Evolutionary conservation across 2,888 invertebrate genomes (phyloP).

Genomic region (Patella pellucida): DNA sequence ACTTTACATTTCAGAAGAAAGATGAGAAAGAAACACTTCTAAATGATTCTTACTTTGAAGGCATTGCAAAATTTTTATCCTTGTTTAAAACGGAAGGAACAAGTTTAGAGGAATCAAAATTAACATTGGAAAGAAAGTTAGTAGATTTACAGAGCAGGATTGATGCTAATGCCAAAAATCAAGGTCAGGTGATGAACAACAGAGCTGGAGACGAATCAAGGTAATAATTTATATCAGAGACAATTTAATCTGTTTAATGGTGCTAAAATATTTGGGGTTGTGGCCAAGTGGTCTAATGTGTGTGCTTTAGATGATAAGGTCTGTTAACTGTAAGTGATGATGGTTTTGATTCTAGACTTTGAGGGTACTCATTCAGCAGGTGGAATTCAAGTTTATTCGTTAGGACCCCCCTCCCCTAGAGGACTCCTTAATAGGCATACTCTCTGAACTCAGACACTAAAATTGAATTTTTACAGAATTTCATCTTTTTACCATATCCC

Average conservation of each 20-base stretch:
- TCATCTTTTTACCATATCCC: background rate
- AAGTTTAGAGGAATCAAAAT: conserved; percentile 43
- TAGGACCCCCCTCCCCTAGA: too few relatives aligned
- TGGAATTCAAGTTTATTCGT: too few relatives aligned
- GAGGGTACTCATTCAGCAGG: too few relatives aligned
- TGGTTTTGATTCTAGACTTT: too few relatives aligned
- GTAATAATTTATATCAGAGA: background rate
- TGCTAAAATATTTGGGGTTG: too few relatives aligned
- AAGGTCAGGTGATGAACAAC: conserved; percentile 25
- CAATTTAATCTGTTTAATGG: too few relatives aligned
- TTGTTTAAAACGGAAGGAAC: conserved; percentile 44
- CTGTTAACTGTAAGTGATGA: too few relatives aligned
- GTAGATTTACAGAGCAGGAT: conserved; percentile 53
- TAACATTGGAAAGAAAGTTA: conserved; percentile 51
- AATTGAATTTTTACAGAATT: background rate
- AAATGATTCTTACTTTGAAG: conserved; percentile 27
- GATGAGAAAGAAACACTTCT: conserved; percentile 12
- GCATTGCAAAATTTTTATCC: conserved; percentile 47
- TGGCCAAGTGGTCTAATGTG: too few relatives aligned
- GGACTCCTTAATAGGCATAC: too few relatives aligned
- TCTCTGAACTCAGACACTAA: too few relatives aligned
- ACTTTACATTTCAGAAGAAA: background rate
- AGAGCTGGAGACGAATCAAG: background rate
- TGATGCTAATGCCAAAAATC: conserved; percentile 46
- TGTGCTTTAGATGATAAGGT: too few relatives aligned